Percentiles rank a stretch among this genome's conserved stretches.
Conservation (phyloP, 2,113 vertebrate species). For the Geococcyx californianus region DNA sequence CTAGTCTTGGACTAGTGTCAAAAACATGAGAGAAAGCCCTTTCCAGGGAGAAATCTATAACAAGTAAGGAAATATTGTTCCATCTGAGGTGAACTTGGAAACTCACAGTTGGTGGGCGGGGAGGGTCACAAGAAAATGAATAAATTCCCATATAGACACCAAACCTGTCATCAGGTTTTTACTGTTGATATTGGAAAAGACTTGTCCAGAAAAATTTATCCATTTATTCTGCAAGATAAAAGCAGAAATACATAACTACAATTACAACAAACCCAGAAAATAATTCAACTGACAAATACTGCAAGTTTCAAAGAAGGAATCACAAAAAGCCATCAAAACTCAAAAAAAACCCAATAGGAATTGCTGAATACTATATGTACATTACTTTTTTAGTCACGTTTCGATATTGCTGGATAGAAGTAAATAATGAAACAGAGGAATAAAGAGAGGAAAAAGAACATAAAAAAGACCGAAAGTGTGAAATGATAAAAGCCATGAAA, state of each 20-base stretch:
- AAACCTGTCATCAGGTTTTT: not conserved
- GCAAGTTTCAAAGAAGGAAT: not conserved
- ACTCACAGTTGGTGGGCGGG: not conserved
- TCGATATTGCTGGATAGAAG: not conserved
- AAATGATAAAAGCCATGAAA: not conserved
- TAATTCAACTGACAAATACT: not conserved
- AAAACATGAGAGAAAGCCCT: constrained; percentile 1
- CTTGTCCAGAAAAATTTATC: not conserved
- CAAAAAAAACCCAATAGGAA: not conserved
- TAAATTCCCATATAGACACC: not conserved
- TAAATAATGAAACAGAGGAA: not conserved
- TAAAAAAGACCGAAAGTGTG: not conserved
- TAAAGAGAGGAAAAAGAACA: not conserved
- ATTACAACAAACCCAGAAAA: not conserved
- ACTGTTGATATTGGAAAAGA: not conserved
- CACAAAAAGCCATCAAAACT: not conserved
- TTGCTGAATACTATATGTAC: not conserved
- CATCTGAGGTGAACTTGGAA: not conserved
- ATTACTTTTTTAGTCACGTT: not conserved
- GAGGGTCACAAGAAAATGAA: not conserved
- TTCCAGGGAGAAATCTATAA: not conserved
- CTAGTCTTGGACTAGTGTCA: not conserved
- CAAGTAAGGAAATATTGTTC: not conserved
- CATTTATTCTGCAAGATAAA: not conserved
- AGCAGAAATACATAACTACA: not conserved